Base-by-base conservation (phyloP, 2,888 invertebrate genomes). In the Sympetrum striolatum region DNA sequence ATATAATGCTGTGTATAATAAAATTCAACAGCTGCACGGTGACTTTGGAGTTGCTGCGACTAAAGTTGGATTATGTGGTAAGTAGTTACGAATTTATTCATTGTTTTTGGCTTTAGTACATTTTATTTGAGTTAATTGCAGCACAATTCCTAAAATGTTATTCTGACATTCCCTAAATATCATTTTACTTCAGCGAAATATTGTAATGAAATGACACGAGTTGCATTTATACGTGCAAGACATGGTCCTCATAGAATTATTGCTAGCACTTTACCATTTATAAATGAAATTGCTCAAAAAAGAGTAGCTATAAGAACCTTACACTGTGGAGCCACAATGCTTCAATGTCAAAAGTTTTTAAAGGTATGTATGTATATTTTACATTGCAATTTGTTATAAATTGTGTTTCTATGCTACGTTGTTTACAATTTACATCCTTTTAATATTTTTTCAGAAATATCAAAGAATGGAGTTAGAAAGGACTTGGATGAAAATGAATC, bases 191-290 rank as follows among this genome's bases (percentile, higher is more conserved):
- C 95, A 93, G 96, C 96, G 39, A 97, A 97, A 94, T 97, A 98
- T 94, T 97, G 97, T 93, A 97, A 97, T 94, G 95, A 96, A 92
- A 95, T 95, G 91, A 97, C 97, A 0, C 95, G 96, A 94, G 96
- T 97, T 92, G 97, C 96, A 0, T 95, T 98, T 58, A 94, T 98
- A 90, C 95, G 97, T 92, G 95, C 95, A 31, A 94, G 97, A 90
- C 97, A 97, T 93, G 97, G 97, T 0, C 97, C 97, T 4, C 97
- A 98, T 93, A 95, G 94, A 92, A 95, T 96, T 93, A 94, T 97
- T 0, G 94, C 96, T 0, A 96, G 96, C 92, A 94, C 95, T 91
- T 92, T 98, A 91, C 97, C 97, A 22, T 95, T 96, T 92, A 95
- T 97, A 90, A 96, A 90, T 15, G 39, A 90, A 60, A 81, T 90